These are phyloP conservation scores for Gonioctena quinquepunctata DNA, from an alignment of 1,140 invertebrate species.

Conservation along the genomic window DNA sequence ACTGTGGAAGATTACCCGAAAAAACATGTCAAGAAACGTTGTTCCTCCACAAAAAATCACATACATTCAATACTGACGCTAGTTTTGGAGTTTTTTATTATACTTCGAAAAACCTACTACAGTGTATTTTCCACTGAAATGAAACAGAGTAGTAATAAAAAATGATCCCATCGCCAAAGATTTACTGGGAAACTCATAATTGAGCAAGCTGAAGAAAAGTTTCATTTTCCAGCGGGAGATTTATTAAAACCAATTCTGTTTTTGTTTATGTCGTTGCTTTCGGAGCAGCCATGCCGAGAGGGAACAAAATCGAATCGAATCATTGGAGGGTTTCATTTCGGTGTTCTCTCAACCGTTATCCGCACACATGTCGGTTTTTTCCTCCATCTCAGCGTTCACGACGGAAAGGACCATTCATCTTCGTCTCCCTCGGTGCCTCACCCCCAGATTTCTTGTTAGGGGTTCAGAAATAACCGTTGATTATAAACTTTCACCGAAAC, in stretches of 20 bases:
- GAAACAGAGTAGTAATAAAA: not conserved
- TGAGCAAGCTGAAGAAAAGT: not conserved
- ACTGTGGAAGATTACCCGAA: no score
- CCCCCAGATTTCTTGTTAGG: conserved; percentile 23
- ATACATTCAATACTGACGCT: not conserved
- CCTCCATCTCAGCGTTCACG: conserved; percentile 23
- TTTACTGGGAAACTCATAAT: not conserved
- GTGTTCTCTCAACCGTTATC: conserved; percentile 30
- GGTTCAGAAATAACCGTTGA: conserved; percentile 21
- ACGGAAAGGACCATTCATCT: conserved; percentile 37
- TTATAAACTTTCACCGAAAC: not conserved
- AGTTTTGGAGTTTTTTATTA: not conserved
- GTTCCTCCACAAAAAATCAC: no score
- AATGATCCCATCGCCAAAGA: not conserved
- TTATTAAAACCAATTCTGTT: not conserved
- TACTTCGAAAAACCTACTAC: no score
- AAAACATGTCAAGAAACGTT: no score
- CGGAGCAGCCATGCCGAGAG: not conserved
- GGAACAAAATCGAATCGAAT: conserved; percentile 17
- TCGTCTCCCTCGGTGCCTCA: conserved; percentile 25
- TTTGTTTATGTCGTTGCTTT: conserved; percentile 3
- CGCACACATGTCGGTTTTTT: conserved; percentile 34
- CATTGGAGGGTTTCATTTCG: conserved; percentile 29
- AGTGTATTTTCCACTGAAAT: no score
- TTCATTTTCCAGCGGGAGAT: not conserved